Conservation (phyloP, 1,140 invertebrate species). For the Epicauta chinensis region DNA sequence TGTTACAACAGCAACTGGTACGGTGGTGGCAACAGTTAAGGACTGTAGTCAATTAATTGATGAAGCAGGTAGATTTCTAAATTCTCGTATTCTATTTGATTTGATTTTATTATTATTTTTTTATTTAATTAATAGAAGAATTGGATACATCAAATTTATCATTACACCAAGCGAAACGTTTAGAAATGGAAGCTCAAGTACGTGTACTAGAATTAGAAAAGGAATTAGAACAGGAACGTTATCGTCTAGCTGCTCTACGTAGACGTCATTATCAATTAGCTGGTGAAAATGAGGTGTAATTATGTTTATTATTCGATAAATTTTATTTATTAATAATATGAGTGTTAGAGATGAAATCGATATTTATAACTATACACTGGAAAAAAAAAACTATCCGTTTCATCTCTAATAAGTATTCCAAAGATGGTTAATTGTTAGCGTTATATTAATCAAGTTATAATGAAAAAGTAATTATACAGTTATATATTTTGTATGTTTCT, state of each 20-base stretch:
- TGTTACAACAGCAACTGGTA: conserved; percentile 84
- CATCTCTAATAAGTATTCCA: not conserved
- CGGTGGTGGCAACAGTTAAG: conserved; percentile 89
- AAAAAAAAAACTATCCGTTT: no score
- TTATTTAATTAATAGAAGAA: conserved; percentile 57
- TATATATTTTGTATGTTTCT: no score
- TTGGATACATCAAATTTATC: conserved; percentile 84
- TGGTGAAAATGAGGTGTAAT: conserved; percentile 43
- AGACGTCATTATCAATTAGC: conserved; percentile 90
- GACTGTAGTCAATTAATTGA: conserved; percentile 79
- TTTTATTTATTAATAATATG: no score
- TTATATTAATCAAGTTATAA: no score
- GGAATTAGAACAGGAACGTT: conserved; percentile 80
- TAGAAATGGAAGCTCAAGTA: conserved; percentile 95
- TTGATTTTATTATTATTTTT: not conserved
- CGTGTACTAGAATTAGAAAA: conserved; percentile 89
- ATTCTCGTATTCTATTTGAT: not conserved
- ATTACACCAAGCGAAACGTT: conserved; percentile 87
- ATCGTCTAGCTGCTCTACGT: conserved; percentile 74
- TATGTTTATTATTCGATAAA: no score
- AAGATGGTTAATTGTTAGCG: not conserved
- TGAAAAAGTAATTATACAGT: no score
- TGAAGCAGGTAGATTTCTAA: conserved; percentile 47
- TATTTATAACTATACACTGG: no score
- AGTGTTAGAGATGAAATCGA: no score